Conservation (phyloP, 2,113 vertebrate genomes). For the Hylia prasina region DNA sequence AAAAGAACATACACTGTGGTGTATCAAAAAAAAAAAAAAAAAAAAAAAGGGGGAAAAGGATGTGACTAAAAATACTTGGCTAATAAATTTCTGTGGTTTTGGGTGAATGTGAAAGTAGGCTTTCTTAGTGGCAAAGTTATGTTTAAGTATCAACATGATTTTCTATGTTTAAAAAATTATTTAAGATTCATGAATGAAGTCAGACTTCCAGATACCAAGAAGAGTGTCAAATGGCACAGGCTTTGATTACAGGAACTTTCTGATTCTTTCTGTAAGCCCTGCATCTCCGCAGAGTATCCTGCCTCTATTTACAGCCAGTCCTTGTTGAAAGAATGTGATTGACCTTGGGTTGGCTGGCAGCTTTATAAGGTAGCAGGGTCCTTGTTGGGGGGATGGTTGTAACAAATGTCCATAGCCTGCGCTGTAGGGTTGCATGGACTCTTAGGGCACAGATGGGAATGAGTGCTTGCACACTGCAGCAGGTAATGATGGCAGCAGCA, state of each 20-base stretch:
- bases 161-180: background rate
- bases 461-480: accelerated
- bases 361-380: background rate
- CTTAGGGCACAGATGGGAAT: accelerated
- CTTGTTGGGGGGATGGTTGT: accelerated
- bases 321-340: background rate
- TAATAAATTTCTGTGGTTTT: background rate
- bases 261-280: background rate
- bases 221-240: background rate
- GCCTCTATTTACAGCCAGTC: background rate
- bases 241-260: background rate
- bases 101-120: background rate
- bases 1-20: background rate
- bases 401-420: accelerated
- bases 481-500: background rate
- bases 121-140: background rate
- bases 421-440: accelerated
- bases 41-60: background rate
- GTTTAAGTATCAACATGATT: background rate
- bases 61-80: background rate
- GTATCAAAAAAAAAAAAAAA: background rate
- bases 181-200: background rate
- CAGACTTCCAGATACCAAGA: background rate
- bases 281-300: background rate
- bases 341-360: background rate